A percentile compares a stretch with the other conserved stretches of the same genome.
phyloP scores from a whole-genome alignment of 2,113 vertebrate species.

The Athene noctua region DNA sequence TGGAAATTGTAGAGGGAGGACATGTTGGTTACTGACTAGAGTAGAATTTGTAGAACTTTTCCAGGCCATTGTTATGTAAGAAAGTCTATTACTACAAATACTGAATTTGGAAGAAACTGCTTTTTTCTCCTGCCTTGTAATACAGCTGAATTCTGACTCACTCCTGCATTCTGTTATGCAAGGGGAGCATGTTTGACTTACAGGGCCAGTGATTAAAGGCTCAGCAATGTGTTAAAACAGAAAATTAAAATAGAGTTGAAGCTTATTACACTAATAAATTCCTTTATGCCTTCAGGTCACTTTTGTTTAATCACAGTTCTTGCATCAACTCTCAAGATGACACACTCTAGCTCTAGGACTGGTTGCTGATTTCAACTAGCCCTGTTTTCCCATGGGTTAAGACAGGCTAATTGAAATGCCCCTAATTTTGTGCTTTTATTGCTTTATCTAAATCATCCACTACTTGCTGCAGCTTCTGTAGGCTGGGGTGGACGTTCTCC shows the following conservation, averaged over 20 bases:
- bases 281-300: background rate
- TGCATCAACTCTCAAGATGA: background rate
- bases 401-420: background rate
- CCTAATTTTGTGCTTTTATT: slow-evolving; percentile 24
- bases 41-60: background rate
- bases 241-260: background rate
- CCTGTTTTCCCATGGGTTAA: background rate
- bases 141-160: background rate
- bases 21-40: background rate
- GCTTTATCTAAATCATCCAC: slow-evolving; percentile 75
- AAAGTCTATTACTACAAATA: background rate
- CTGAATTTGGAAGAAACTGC: background rate
- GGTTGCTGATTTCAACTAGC: background rate
- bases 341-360: background rate
- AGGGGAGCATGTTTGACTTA: background rate
- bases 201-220: background rate
- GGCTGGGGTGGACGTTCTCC: slow-evolving; percentile 82
- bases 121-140: background rate
- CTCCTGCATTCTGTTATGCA: background rate
- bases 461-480: slow-evolving; percentile 77
- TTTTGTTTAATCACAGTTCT: background rate
- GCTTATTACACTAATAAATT: background rate
- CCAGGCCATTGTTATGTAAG: background rate
- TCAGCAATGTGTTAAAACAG: background rate
- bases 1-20: background rate